A percentile compares a stretch with the other conserved stretches of the same genome.
phyloP scores from a whole-genome alignment of 2,797 vertebrate genomes.

The Echeneis naucrates region DNA sequence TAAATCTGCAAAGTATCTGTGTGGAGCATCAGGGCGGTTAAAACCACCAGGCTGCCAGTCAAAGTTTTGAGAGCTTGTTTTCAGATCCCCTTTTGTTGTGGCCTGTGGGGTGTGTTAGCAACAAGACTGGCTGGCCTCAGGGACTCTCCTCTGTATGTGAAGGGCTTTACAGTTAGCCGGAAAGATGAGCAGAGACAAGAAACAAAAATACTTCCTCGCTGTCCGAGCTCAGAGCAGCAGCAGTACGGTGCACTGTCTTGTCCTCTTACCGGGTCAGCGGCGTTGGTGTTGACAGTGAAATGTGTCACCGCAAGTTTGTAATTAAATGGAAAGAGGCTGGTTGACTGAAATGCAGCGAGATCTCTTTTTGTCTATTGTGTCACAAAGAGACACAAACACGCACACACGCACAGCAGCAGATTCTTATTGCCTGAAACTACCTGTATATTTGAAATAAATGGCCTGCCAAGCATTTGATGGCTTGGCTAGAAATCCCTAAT shows the following conservation, averaged over 20 bases:
- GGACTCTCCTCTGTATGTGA: conserved; percentile 58
- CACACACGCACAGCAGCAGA: conserved; percentile 46
- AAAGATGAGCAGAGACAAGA: conserved; percentile 66
- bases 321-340: conserved; percentile 65
- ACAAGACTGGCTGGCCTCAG: conserved; percentile 65
- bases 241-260: conserved; percentile 20
- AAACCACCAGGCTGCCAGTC: conserved; percentile 63
- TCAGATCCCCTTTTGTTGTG: conserved; percentile 69
- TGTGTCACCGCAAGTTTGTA: conserved; percentile 58
- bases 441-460: conserved; percentile 82
- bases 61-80: conserved; percentile 70
- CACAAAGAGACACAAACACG: conserved; percentile 35
- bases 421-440: conserved; percentile 77
- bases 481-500: conserved; percentile 81
- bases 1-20: conserved; percentile 66
- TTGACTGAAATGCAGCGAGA: conserved; percentile 55
- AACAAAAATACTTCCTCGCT: conserved; percentile 49
- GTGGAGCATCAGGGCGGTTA: conserved; percentile 48
- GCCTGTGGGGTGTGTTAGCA: conserved; percentile 70
- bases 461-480: conserved; percentile 81
- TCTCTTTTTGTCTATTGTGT: conserved; percentile 57
- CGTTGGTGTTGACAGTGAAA: conserved; percentile 44
- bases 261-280: conserved; percentile 50
- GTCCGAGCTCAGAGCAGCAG: conserved; percentile 15
- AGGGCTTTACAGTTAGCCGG: conserved; percentile 63